A percentile compares a stretch with the other conserved stretches of the same genome.
Evolutionary conservation across 1,140 invertebrate genomes (phyloP).

Genomic region (Radopholus similis): DNA sequence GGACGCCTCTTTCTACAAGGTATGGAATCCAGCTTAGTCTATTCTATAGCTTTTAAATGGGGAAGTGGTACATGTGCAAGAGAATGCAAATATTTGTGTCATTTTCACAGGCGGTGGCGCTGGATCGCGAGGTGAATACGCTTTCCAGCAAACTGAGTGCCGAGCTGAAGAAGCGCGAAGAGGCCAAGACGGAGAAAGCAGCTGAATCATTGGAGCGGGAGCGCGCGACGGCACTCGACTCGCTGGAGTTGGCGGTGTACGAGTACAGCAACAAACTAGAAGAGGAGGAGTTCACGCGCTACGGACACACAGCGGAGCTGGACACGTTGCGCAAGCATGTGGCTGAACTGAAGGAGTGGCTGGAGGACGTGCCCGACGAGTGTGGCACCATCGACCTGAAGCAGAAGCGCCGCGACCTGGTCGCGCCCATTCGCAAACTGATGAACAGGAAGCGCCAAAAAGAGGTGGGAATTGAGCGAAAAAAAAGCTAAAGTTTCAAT

Average conservation of each 20-base stretch:
- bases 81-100: no score
- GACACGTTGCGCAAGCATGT: slow-evolving; percentile 68
- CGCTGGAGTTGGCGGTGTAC: slow-evolving; percentile 85
- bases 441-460: slow-evolving; percentile 38
- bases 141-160: slow-evolving; percentile 66
- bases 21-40: slow-evolving; percentile 46
- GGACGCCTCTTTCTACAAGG: slow-evolving; percentile 61
- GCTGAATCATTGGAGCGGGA: slow-evolving; percentile 68
- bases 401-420: slow-evolving; percentile 35
- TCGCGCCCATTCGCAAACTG: slow-evolving; percentile 33
- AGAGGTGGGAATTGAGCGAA: slow-evolving; percentile 31
- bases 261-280: slow-evolving; percentile 80
- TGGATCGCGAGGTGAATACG: background rate
- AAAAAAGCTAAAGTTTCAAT: background rate
- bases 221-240: slow-evolving; percentile 77
- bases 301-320: slow-evolving; percentile 73
- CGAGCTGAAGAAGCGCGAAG: slow-evolving; percentile 66
- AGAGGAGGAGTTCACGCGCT: slow-evolving; percentile 71
- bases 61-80: no score
- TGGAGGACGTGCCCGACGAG: slow-evolving; percentile 52
- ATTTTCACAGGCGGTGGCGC: background rate
- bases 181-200: slow-evolving; percentile 40
- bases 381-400: slow-evolving; percentile 46
- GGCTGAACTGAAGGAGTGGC: slow-evolving; percentile 55
- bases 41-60: background rate